Base-by-base conservation (phyloP, 2,113 vertebrate species). In the Amphiprion ocellaris region DNA sequence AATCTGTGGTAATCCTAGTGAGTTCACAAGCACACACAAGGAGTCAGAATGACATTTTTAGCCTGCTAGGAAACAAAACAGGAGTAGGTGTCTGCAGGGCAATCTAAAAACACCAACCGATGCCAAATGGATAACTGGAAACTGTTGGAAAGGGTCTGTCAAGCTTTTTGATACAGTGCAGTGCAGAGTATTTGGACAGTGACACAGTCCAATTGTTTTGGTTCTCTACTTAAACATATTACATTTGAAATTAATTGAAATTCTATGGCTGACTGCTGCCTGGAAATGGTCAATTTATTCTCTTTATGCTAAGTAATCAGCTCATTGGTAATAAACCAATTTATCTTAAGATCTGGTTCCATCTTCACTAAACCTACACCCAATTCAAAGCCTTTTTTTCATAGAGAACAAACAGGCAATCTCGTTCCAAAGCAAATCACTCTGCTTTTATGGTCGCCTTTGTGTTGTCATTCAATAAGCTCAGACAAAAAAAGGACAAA, bases 391-490 rank as follows among this genome's bases (percentile, higher is more conserved):
- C 52, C 61, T 58, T 86, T 86, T 58, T 86, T 86, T 87, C 70
- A 80, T 17, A 19, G 59, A 69, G 53, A 72, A 66, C 62, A 80
- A 81, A 87, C 52, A 82, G 33, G 58, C 28, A 28, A 56, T 61
- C 63, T 82, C 16, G 21, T 68, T 76, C 53, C 71, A 44, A 26
- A 89, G 72, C 69, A 82, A 83, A 83, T 77, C 55, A 63, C 70
- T 79, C 46, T 41, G 65, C 50, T 79, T 89, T 91, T 90, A 87
- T 75, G 62, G 77, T 39, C 4, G 55, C 60, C 64, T 89, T 93
- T 93, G 83, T 90, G 85, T 62, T 69, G 39, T 26, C 24, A 30
- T 83, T 88, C 77, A 91, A 77, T 65, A 33, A 47, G 74, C 41
- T 39, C 39, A 56, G 72, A 85, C 77, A 78, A 69, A 76, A 64